These are phyloP conservation scores for Pachyseris speciosa DNA, from an alignment of 64 coral and sea anemone species.

Conservation along the genomic window DNA sequence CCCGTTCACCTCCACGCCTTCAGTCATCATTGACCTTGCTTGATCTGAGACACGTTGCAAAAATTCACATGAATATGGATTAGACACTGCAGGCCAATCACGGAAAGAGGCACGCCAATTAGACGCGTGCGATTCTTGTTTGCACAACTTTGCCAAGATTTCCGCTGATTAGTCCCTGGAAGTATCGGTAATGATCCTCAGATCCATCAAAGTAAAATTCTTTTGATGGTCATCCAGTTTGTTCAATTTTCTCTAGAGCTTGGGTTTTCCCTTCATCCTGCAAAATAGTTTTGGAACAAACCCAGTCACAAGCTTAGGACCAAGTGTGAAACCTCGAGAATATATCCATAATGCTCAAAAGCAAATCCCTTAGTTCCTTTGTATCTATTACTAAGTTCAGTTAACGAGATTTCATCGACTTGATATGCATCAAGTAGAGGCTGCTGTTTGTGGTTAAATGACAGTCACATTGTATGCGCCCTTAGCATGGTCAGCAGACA, in stretches of 20 bases:
- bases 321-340: slow-evolving; percentile 60
- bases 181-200: slow-evolving; percentile 84
- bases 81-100: no score
- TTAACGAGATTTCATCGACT: slow-evolving; percentile 60
- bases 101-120: slow-evolving; percentile 60
- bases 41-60: no score
- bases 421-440: slow-evolving; percentile 78
- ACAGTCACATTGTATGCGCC: slow-evolving; percentile 14
- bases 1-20: no score
- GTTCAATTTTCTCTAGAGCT: slow-evolving; percentile 42
- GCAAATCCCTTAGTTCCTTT: slow-evolving; percentile 77
- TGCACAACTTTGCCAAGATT: slow-evolving; percentile 59
- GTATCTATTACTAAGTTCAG: slow-evolving; percentile 58
- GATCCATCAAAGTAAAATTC: slow-evolving; percentile 76
- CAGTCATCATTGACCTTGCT: no score
- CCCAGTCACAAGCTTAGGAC: slow-evolving; percentile 66
- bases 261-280: slow-evolving; percentile 50
- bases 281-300: slow-evolving; percentile 86
- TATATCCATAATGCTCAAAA: slow-evolving; percentile 63
- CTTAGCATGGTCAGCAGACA: neutral
- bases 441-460: slow-evolving; percentile 78
- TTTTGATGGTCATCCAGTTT: slow-evolving; percentile 26
- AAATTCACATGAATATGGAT: no score
- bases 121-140: slow-evolving; percentile 76
- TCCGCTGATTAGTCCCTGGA: slow-evolving; percentile 84